Evolutionary conservation across 2,113 vertebrate genomes (phyloP).

Genomic region (Muscicapa adusta): DNA sequence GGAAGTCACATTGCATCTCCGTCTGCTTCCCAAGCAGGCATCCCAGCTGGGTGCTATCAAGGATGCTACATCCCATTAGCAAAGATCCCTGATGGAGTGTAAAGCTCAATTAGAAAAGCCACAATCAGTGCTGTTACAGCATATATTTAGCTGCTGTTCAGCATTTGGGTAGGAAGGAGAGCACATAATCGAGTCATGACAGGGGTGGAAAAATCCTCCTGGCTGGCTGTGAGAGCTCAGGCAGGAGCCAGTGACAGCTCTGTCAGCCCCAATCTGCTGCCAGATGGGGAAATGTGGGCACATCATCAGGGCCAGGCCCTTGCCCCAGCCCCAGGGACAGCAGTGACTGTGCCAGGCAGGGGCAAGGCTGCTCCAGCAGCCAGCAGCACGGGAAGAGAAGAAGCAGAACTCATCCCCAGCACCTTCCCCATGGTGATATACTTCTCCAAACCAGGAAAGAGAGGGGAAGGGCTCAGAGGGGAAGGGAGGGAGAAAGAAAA

Average conservation of each 20-base stretch:
- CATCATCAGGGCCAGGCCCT: background rate
- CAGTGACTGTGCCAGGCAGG: background rate
- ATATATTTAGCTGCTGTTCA: background rate
- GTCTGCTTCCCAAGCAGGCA: background rate
- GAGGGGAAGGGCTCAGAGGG: background rate
- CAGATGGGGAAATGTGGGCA: background rate
- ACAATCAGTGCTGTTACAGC: background rate
- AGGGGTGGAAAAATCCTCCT: background rate
- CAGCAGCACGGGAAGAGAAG: fast-evolving
- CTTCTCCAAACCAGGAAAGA: background rate
- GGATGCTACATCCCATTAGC: background rate
- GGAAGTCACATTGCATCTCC: background rate
- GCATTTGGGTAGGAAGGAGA: background rate
- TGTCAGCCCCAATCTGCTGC: fast-evolving
- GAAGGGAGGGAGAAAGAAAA: background rate
- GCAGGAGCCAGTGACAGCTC: background rate
- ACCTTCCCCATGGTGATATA: background rate
- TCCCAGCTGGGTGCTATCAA: background rate
- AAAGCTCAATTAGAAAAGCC: slow-evolving; percentile 14
- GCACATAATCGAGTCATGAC: background rate
- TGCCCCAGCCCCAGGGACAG: background rate
- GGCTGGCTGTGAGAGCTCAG: background rate
- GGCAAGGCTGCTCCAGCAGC: background rate
- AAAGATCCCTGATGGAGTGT: background rate
- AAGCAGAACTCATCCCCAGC: background rate